Conservation (phyloP, 2,113 vertebrate species). For the Pitta sordida region DNA sequence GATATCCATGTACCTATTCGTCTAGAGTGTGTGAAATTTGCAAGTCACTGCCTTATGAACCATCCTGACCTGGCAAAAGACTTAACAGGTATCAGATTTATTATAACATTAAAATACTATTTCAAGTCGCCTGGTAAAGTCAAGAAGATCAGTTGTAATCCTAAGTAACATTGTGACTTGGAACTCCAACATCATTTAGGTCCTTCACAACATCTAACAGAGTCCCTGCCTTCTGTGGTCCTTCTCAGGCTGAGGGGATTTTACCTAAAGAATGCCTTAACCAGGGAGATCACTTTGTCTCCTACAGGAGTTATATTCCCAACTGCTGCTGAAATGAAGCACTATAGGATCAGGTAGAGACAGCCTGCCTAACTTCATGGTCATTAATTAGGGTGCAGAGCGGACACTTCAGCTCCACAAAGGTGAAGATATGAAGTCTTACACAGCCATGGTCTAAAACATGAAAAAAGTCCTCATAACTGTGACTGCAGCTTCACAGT, state of each 20-base stretch:
- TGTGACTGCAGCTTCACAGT: neutral
- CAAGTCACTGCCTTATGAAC: constrained; percentile 98
- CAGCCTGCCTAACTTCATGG: neutral
- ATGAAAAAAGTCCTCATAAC: neutral
- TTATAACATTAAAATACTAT: neutral
- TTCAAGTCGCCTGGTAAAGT: neutral
- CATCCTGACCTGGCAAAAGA: constrained; percentile 98
- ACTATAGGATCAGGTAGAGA: neutral
- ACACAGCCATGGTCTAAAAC: neutral
- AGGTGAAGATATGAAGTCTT: neutral
- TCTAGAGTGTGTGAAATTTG: constrained; percentile 98
- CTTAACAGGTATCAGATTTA: constrained; percentile 82
- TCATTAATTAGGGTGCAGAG: neutral
- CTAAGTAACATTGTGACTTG: neutral
- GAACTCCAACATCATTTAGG: too few relatives aligned
- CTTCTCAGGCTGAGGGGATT: neutral
- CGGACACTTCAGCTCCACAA: neutral
- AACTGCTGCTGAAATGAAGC: neutral
- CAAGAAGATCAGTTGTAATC: neutral
- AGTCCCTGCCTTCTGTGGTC: neutral
- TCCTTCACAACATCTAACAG: too few relatives aligned
- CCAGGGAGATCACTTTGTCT: neutral
- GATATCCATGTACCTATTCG: constrained; percentile 98
- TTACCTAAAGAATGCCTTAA: neutral
- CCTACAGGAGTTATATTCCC: neutral